A percentile compares a stretch with the other conserved stretches of the same genome.
phyloP scores from a whole-genome alignment of 2,797 vertebrate species.

The Crenichthys baileyi region DNA sequence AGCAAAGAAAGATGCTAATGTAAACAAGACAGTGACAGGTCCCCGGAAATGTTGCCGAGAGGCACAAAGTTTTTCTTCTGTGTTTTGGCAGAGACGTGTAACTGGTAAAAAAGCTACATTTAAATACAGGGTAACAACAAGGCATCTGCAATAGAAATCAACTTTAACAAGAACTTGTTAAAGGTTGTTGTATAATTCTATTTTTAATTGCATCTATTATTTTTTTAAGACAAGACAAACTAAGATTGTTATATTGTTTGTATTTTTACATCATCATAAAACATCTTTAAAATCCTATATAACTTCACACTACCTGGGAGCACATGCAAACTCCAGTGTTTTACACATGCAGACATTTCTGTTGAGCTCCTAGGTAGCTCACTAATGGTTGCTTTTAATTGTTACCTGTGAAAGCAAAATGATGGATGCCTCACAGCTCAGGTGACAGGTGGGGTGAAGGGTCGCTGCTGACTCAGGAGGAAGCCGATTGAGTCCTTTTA shows the following conservation, averaged over 20 bases:
- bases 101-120: slow-evolving; percentile 8
- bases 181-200: neutral
- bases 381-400: slow-evolving; percentile 27
- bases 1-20: slow-evolving; percentile 31
- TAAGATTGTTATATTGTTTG: neutral
- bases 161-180: slow-evolving; percentile 27
- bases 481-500: slow-evolving; percentile 60
- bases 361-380: slow-evolving; percentile 17
- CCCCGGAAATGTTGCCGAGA: slow-evolving; percentile 24
- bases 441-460: slow-evolving; percentile 47
- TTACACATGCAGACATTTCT: neutral
- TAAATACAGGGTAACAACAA: slow-evolving; percentile 4
- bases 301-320: too few species aligned
- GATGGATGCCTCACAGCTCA: slow-evolving; percentile 37
- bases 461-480: slow-evolving; percentile 62
- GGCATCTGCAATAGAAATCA: neutral
- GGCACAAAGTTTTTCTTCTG: slow-evolving; percentile 9
- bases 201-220: neutral
- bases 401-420: slow-evolving; percentile 29
- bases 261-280: too few species aligned
- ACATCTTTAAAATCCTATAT: too few species aligned
- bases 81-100: slow-evolving; percentile 19
- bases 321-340: neutral
- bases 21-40: slow-evolving; percentile 38
- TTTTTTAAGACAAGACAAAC: neutral